phyloP scores from a whole-genome alignment of 1,140 invertebrate genomes.

The Aphidius ervi region DNA sequence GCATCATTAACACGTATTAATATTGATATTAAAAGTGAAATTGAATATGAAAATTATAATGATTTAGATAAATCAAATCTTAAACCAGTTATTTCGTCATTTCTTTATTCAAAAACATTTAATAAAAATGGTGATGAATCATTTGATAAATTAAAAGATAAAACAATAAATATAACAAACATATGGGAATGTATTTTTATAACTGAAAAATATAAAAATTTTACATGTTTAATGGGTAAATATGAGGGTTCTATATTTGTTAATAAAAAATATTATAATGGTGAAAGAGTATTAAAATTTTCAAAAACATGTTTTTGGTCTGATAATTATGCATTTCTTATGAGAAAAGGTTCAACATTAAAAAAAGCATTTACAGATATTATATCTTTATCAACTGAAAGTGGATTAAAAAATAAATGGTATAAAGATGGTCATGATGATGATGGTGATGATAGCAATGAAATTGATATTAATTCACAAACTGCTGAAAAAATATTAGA shows the following conservation, averaged over 20 bases:
- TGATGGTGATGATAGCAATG: neutral
- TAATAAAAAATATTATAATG: neutral
- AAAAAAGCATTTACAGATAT: constrained; percentile 8
- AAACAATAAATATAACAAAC: neutral
- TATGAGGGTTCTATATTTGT: neutral
- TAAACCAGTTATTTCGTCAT: neutral
- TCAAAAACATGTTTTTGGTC: constrained; percentile 22
- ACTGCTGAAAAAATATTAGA: neutral
- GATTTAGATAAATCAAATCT: constrained; percentile 18
- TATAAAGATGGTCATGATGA: constrained; percentile 1
- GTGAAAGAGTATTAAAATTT: constrained; percentile 9
- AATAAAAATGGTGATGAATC: constrained; percentile 1
- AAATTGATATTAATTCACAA: neutral
- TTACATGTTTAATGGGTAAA: constrained; percentile 18
- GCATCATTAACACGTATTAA: constrained; percentile 6
- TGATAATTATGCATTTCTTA: constrained; percentile 17
- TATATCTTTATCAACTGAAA: constrained; percentile 3
- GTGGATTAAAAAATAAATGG: constrained; percentile 17
- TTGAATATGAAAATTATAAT: constrained; percentile 13
- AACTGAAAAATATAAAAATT: constrained; percentile 13
- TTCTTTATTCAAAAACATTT: constrained; percentile 14
- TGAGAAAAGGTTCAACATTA: constrained; percentile 17
- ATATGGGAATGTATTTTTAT: constrained; percentile 2
- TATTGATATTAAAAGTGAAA: constrained; percentile 5
- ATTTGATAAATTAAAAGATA: constrained; percentile 9